Base-by-base conservation (phyloP, 2,113 vertebrate species). In the Tragelaphus buxtoni region DNA sequence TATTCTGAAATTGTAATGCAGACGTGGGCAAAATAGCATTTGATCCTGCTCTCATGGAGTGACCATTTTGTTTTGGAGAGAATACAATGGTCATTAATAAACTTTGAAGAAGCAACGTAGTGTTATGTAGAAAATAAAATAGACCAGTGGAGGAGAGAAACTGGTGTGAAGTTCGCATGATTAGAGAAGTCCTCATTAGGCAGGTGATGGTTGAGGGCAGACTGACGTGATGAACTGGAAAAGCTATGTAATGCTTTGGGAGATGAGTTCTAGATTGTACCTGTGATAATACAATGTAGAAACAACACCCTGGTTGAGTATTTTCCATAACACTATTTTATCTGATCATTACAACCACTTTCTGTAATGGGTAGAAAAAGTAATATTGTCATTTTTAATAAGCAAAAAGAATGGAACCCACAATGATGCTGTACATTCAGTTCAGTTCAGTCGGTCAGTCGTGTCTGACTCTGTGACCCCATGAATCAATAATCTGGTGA, bases 331-430 rank as follows among this genome's bases (percentile, higher is more conserved):
- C 7, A 47, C 22, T 74, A 28, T 76, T 85, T 79, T 74, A 65
- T 76, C 51, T 87, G 30, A 84, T 58, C n/a, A 32, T 63, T 86
- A 61, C 2, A 80, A 10, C 20, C 1, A 39, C 39, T 92, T 87
- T 88, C 35, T 42, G 30, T 92, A 95, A 80, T 51, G 24, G 30
- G 24, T 90, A 86, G 32, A 32, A 76, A 87, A 91, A 65, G 39
- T 72, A 69, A 56, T 80, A 24, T 9, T 79, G n/a, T 49, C 63
- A 22, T 35, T 61, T 92, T 58, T 55, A 74, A 88, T 14, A 91
- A n/a, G 32, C 26, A 84, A 32, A 88, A 86, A 42, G 4, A 95
- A 4, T 39, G 16, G 49, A 30, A 11, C 26, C 30, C 47, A n/a
- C 49, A 77, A 55, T 4, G 26, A 56, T 51, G 28, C 14, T 45